These are phyloP conservation scores for Apostichopus leukothele DNA, from an alignment of 53 echinoderm and acorn worm genomes.

Conservation along the genomic window DNA sequence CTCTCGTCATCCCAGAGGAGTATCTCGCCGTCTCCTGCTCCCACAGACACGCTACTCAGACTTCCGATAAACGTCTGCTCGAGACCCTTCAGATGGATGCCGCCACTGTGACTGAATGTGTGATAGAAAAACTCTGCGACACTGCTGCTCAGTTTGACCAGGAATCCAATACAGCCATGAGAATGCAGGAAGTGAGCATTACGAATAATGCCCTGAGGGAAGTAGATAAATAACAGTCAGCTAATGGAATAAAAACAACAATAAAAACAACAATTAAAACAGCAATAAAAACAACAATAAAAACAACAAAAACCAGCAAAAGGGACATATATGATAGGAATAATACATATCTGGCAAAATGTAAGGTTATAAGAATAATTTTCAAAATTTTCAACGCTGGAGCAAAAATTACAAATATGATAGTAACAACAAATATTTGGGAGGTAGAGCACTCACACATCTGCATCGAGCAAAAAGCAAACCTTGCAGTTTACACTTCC, in stretches of 20 bases:
- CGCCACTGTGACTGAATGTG: not conserved
- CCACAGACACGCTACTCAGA: not conserved
- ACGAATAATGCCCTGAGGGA: not conserved
- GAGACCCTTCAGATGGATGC: not conserved
- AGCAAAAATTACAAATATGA: too few species aligned
- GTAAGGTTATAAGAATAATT: too few species aligned
- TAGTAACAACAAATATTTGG: too few species aligned
- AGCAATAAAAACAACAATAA: too few species aligned
- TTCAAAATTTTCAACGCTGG: too few species aligned
- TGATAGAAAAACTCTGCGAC: constrained; percentile 6
- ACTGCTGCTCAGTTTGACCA: not conserved
- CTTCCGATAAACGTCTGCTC: not conserved
- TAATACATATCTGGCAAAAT: too few species aligned
- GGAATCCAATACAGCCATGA: constrained; percentile 7
- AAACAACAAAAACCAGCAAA: not conserved
- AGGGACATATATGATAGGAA: too few species aligned
- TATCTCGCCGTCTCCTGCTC: constrained; percentile 24
- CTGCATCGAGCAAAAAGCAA: too few species aligned
- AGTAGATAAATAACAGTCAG: not conserved
- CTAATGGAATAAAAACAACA: not conserved
- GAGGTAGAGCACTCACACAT: too few species aligned
- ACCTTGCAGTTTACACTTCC: too few species aligned
- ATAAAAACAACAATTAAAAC: not conserved
- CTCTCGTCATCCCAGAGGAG: constrained; percentile 34
- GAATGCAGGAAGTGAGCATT: constrained; percentile 31